Percentiles rank a stretch among this genome's conserved stretches.
Evolutionary conservation across 2,113 vertebrate genomes (phyloP).

Genomic region (Caranx ignobilis): DNA sequence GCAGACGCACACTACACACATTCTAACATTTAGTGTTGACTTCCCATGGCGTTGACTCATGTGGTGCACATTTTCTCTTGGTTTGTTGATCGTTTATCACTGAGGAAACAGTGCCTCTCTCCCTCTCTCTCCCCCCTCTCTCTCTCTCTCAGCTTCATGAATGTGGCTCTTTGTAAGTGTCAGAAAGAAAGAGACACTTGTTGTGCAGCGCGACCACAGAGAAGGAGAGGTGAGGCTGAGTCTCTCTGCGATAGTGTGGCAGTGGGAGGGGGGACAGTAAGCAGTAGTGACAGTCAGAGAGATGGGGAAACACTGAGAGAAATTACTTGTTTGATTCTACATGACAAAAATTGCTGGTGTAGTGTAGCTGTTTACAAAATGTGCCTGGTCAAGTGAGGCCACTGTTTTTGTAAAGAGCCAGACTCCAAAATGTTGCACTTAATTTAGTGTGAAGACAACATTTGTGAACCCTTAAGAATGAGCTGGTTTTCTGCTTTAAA

Average conservation of each 20-base stretch:
- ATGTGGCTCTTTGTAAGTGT: conserved; percentile 80
- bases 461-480: too few species aligned
- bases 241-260: conserved; percentile 34
- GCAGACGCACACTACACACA: conserved; percentile 28
- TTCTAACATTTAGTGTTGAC: conserved; percentile 42
- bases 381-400: neutral
- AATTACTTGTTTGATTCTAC: conserved; percentile 45
- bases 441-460: too few species aligned
- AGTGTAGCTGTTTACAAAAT: conserved; percentile 13
- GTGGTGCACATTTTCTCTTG: conserved; percentile 50
- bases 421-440: too few species aligned
- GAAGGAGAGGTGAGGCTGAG: conserved; percentile 40
- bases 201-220: conserved; percentile 64
- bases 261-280: conserved; percentile 25
- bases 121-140: conserved; percentile 27
- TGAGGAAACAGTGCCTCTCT: conserved; percentile 69
- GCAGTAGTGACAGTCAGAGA: conserved; percentile 55
- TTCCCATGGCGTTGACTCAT: conserved; percentile 51
- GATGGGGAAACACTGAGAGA: conserved; percentile 27
- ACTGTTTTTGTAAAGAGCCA: neutral
- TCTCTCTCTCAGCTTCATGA: conserved; percentile 63
- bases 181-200: conserved; percentile 81
- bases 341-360: conserved; percentile 14
- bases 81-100: conserved; percentile 77
- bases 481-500: too few species aligned